A percentile compares a stretch with the other conserved stretches of the same genome.
Conservation (phyloP, 2,888 invertebrate species). For the Standfussiana lucernea region DNA sequence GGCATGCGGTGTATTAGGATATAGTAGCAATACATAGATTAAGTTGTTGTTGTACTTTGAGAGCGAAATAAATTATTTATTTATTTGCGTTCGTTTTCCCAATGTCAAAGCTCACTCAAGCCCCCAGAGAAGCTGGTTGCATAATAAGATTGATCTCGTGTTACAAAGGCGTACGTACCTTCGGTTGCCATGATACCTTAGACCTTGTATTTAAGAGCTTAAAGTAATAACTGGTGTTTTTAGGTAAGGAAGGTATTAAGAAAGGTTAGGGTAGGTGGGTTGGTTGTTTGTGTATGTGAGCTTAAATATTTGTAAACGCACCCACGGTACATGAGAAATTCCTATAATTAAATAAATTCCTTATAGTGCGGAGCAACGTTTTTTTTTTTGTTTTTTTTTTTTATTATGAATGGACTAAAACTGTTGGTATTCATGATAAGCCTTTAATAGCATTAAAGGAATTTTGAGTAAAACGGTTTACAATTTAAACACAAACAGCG, state of each 20-base stretch:
- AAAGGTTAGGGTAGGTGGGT: too few relatives aligned
- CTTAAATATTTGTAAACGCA: too few relatives aligned
- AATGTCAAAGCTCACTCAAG: conserved; percentile 56
- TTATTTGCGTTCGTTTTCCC: conserved; percentile 48
- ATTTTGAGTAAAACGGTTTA: neutral
- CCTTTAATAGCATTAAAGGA: neutral
- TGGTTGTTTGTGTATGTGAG: too few relatives aligned
- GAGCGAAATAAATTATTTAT: too few relatives aligned
- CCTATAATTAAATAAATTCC: too few relatives aligned
- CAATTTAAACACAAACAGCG: neutral
- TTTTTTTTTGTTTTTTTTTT: too few relatives aligned
- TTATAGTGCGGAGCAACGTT: too few relatives aligned
- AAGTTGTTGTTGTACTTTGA: too few relatives aligned
- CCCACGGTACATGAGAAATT: too few relatives aligned
- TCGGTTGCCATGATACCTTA: conserved; percentile 22
- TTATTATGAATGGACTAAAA: too few relatives aligned
- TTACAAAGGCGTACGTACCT: conserved; percentile 8
- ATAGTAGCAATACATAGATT: too few relatives aligned
- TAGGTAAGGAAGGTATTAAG: conserved; percentile 20
- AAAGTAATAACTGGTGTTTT: conserved; percentile 20
- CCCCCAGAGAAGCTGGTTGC: conserved; percentile 34
- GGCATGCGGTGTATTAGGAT: conserved; percentile 26
- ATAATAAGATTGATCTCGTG: conserved; percentile 61
- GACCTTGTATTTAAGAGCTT: conserved; percentile 19
- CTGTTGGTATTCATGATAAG: neutral